Base-by-base conservation (phyloP, 2,888 invertebrate genomes). In the Plagodis dolabraria region DNA sequence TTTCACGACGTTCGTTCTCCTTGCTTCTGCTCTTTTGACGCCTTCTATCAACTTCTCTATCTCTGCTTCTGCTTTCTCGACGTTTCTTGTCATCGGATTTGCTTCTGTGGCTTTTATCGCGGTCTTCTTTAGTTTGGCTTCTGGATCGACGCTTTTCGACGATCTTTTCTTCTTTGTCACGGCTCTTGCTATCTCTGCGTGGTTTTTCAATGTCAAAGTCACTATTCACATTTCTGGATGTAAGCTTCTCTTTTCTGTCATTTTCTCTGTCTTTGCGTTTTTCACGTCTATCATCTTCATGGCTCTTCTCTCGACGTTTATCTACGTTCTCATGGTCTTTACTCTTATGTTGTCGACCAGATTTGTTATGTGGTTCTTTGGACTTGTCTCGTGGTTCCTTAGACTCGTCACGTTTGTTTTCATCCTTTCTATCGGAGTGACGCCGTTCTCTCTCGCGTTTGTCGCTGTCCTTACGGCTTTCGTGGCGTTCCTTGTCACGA, bases 401-500 rank as follows among this genome's bases (percentile, higher is more conserved):
- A n/a, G 33, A 6, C 34, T 57, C 44, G 47, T 67, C 49, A 7
- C 38, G 33, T 53, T 64, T 70, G 0, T 66, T 35, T 11, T 47
- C 53, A 8, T 66, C 64, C 9, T 60, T 58, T 50, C 60, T 60
- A 9, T 68, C 71, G 5, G 57, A 63, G 5, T 67, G 52, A n/a
- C 53, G 55, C 7, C 66, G 65, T 61, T 6, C 65, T 66, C 4
- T 69, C 0, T 72, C 69, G 9, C 73, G 74, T 53, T 62, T 71
- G 0, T 78, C 77, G 42, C 62, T 45, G 10, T 59, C 60, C 59
- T 60, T 57, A 33, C 55, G 53, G 52, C 49, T 64, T 56, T 55
- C 69, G 54, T 46, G 68, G 56, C 61, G 67, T 5, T 72, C 66
- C 51, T 70, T 75, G 7, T 82, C 79, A 6, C 79, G 78, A 2